phyloP scores from a whole-genome alignment of 2,113 vertebrate species.

The Girardinichthys multiradiatus region DNA sequence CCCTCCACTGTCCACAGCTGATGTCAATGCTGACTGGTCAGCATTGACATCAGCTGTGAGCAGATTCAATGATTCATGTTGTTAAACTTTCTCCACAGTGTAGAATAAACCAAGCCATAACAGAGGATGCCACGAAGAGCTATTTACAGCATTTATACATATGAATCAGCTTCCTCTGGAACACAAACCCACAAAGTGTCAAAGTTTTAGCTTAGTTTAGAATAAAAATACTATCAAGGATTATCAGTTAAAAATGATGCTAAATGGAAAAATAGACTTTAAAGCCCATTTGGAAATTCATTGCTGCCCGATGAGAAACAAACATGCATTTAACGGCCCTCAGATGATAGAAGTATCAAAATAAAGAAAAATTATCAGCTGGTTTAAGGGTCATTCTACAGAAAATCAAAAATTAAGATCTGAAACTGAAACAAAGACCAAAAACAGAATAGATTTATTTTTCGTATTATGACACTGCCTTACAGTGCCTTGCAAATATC shows the following conservation, averaged over 20 bases:
- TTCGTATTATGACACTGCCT: too few species aligned
- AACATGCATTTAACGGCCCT: neutral
- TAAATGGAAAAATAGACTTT: neutral
- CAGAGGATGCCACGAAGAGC: conserved; percentile 27
- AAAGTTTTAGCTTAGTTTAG: too few species aligned
- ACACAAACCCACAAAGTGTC: neutral
- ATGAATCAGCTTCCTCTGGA: neutral
- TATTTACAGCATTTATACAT: conserved; percentile 64
- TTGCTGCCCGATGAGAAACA: neutral
- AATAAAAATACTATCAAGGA: too few species aligned
- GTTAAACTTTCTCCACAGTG: neutral
- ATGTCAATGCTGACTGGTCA: neutral
- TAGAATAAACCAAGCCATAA: conserved; percentile 6
- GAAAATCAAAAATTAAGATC: too few species aligned
- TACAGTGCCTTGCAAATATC: too few species aligned
- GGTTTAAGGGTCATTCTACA: neutral
- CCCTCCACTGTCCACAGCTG: neutral
- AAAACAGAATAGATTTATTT: too few species aligned
- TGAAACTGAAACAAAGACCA: too few species aligned
- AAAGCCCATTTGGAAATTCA: neutral
- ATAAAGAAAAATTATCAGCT: neutral
- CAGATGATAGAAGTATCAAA: neutral
- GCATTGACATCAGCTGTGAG: conserved; percentile 4
- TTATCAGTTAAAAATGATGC: too few species aligned
- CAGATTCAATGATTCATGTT: neutral